Percentiles rank a stretch among this genome's conserved stretches.
These are phyloP conservation scores for Chrysopa pallens DNA, from an alignment of 1,140 invertebrate genomes.

Conservation along the genomic window DNA sequence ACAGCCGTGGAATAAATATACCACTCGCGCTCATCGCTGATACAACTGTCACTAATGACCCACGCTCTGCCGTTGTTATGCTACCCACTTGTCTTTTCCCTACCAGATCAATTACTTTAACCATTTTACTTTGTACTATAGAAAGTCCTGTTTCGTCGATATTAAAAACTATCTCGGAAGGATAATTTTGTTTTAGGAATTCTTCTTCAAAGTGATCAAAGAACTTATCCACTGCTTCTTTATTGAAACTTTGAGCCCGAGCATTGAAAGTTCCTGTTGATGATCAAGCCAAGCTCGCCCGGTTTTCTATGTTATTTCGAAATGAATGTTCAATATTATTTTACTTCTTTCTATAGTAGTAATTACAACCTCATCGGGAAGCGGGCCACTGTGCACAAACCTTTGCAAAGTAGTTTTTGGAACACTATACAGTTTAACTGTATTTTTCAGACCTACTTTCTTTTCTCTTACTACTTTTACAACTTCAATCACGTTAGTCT, in stretches of 20 bases:
- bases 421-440: no score
- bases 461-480: no score
- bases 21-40: slow-evolving; percentile 8
- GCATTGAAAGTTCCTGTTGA: slow-evolving; percentile 2
- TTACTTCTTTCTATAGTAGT: no score
- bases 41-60: slow-evolving; percentile 8
- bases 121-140: slow-evolving; percentile 7
- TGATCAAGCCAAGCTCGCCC: no score
- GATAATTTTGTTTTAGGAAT: slow-evolving; percentile 9
- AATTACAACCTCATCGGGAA: no score
- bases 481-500: no score
- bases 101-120: slow-evolving; percentile 3
- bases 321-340: no score
- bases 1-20: slow-evolving; percentile 9
- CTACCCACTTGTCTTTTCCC: slow-evolving; percentile 5
- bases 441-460: no score
- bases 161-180: slow-evolving; percentile 12
- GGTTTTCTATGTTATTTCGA: no score
- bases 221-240: slow-evolving; percentile 7
- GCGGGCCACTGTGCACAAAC: no score
- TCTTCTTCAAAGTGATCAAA: slow-evolving; percentile 8
- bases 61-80: slow-evolving; percentile 6
- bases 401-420: no score
- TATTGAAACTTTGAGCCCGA: slow-evolving; percentile 5
- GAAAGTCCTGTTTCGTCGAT: slow-evolving; percentile 12